Percentiles rank a stretch among this genome's conserved stretches.
Conservation (phyloP, 2,888 invertebrate genomes). For the Sipha maydis region DNA sequence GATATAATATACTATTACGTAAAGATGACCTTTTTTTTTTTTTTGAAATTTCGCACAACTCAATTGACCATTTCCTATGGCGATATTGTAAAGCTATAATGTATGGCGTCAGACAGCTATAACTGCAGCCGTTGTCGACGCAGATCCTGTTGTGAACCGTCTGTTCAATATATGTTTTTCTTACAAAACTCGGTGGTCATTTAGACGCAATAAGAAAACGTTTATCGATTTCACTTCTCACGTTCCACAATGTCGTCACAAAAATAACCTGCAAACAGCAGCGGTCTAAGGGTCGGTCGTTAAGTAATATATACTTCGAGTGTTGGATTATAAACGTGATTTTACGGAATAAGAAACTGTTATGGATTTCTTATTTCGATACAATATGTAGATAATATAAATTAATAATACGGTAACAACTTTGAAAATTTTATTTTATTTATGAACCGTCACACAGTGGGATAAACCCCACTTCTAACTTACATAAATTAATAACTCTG, state of each 20-base stretch:
- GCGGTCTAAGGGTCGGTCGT: too few species aligned
- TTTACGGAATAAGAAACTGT: too few species aligned
- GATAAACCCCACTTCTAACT: too few species aligned
- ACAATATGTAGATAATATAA: too few species aligned
- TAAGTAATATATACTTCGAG: too few species aligned
- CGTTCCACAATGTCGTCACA: background rate
- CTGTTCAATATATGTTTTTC: constrained; percentile 15
- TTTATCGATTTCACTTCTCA: background rate
- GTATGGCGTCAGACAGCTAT: constrained; percentile 21
- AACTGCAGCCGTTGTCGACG: background rate
- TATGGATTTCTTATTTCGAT: too few species aligned
- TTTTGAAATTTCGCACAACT: constrained; percentile 7
- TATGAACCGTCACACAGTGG: too few species aligned
- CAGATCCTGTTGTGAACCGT: constrained; percentile 24
- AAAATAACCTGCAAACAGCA: background rate
- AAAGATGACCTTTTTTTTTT: constrained; percentile 40
- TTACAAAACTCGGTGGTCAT: background rate
- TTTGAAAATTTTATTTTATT: too few species aligned
- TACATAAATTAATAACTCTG: too few species aligned
- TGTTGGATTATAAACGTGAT: too few species aligned
- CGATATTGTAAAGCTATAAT: constrained; percentile 21
- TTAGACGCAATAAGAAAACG: constrained; percentile 12
- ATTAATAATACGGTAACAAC: too few species aligned
- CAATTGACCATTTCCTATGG: background rate
- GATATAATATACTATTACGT: constrained; percentile 17